Base-by-base conservation (phyloP, 2,888 invertebrate genomes). In the Plusia festucae region DNA sequence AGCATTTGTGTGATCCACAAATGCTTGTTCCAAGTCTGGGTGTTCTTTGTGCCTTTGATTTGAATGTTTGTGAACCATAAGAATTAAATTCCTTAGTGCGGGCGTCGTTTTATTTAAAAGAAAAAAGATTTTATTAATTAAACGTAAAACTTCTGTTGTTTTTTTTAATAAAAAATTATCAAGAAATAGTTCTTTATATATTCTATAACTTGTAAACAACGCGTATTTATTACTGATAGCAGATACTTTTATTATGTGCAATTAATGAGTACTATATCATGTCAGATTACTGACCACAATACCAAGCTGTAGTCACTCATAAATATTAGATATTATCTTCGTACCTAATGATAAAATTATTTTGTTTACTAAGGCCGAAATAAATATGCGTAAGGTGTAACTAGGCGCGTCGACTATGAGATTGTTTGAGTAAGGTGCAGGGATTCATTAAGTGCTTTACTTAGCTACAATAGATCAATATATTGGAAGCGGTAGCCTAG, bases 231-330 rank as follows among this genome's bases (percentile, higher is more conserved):
- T 22, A 32, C 7, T 58, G 51, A 58, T 60, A 53, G 16, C 13
- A 44, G n/a, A 22, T 20, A 34, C 51, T 18, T 40, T 51, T 46
- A 55, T 22, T 11, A 18, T 49, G 51, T 9, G 15, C 9, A 56
- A 51, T 62, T 51, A 56, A 62, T 46, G 32, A 52, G 55, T 52
- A 53, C 24, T 62, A 62, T 55, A 62, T 56, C 55, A 54, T 55
- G 40, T 34, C n/a, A 52, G 61, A 62, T 62, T 61, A 61, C 13
- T 11, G 13, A 49, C n/a, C 24, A 5, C n/a, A n/a, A 32, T 32
- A 59, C 30, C 15, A 30, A 52, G 6, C 32, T 59, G 32, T 34
- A 24, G 40, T 53, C n/a, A 30, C 20, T 22, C 60, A 60, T 60
- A 61, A 55, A 61, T 54, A 55, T 49, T 49, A n/a, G n/a, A n/a